Percentiles rank a stretch among this genome's conserved stretches.
Conservation (phyloP, 2,797 vertebrate species). For the Morelia viridis region DNA sequence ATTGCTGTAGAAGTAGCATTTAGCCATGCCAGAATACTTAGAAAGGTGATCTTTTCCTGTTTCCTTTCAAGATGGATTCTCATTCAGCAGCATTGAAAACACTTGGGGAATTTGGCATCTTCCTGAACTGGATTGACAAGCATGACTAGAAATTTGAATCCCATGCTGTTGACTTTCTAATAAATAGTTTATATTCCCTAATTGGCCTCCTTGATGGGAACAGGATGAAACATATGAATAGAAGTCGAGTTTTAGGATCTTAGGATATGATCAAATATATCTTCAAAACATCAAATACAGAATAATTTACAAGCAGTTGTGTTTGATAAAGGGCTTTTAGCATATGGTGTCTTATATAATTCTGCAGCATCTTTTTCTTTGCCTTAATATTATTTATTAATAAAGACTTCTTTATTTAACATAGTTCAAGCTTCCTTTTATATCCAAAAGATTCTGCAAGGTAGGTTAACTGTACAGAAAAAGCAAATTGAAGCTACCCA, state of each 20-base stretch:
- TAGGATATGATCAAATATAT: neutral
- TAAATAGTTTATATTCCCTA: neutral
- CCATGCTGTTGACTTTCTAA: neutral
- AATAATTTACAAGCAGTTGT: neutral
- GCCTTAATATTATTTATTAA: neutral
- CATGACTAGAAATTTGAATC: slow-evolving; percentile 15
- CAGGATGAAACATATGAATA: neutral
- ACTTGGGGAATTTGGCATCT: slow-evolving; percentile 74
- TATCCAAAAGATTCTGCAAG: neutral
- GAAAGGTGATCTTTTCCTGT: neutral
- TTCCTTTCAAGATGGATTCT: slow-evolving; percentile 65
- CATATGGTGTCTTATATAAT: neutral
- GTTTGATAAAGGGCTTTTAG: neutral
- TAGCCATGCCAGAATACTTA: neutral
- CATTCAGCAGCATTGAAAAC: slow-evolving; percentile 70
- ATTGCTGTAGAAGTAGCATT: neutral
- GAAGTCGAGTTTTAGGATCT: neutral
- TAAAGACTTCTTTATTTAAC: neutral
- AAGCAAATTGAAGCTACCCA: neutral
- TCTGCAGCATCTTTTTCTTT: neutral
- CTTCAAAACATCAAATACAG: neutral
- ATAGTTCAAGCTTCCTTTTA: neutral
- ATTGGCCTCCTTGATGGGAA: neutral
- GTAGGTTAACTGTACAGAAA: neutral
- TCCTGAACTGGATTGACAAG: slow-evolving; percentile 74